Conservation (phyloP, 2,888 invertebrate genomes). For the Frankliniella fusca region DNA sequence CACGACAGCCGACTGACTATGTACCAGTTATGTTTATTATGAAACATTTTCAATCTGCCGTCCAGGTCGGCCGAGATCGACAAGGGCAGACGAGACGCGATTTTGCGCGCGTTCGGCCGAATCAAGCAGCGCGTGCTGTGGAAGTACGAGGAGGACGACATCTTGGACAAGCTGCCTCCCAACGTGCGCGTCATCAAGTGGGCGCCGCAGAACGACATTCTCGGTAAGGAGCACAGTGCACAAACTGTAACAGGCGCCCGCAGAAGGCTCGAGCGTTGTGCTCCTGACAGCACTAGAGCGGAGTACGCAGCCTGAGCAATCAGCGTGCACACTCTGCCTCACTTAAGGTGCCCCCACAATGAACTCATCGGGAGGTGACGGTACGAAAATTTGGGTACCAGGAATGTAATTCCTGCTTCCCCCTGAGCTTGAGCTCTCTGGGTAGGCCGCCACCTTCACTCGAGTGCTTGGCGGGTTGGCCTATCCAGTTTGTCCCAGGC, state of each 20-base stretch:
- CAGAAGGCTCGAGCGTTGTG: too few relatives aligned
- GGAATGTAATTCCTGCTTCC: too few relatives aligned
- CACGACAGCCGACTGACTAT: too few relatives aligned
- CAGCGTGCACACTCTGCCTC: background rate
- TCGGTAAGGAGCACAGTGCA: background rate
- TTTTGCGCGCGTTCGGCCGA: background rate
- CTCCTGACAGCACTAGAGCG: background rate
- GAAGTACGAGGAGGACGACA: slow-evolving; percentile 16
- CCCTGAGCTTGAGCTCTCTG: too few relatives aligned
- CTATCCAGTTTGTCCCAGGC: too few relatives aligned
- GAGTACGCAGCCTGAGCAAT: background rate
- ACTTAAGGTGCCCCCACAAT: background rate
- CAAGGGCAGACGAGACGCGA: background rate
- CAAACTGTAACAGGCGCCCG: background rate
- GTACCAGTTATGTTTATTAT: background rate
- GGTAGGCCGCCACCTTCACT: too few relatives aligned
- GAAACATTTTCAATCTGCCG: background rate
- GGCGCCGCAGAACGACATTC: background rate
- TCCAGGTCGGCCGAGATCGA: too few relatives aligned
- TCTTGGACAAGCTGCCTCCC: background rate
- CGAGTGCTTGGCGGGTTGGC: too few relatives aligned
- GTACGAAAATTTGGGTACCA: background rate
- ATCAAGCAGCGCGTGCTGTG: slow-evolving; percentile 19
- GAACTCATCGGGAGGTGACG: background rate
- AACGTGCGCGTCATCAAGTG: background rate